Percentiles rank a stretch among this genome's conserved stretches.
Evolutionary conservation across 2,888 invertebrate genomes (phyloP).

Genomic region (Podabrus alpinus): DNA sequence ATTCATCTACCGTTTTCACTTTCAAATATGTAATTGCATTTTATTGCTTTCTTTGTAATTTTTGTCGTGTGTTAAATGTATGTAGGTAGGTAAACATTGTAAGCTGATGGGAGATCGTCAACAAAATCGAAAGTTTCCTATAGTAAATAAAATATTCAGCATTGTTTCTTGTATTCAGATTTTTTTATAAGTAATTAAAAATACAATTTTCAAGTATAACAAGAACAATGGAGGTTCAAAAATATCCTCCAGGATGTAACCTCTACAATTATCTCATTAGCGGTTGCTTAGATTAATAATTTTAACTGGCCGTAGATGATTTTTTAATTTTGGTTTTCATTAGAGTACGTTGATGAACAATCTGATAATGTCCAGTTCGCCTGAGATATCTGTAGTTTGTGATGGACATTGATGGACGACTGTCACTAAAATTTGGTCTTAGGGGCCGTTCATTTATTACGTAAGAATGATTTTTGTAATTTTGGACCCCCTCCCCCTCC

Average conservation of each 20-base stretch:
- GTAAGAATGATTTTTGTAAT: no score
- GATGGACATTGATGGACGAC: no score
- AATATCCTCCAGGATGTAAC: not conserved
- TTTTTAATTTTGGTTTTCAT: no score
- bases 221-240: not conserved
- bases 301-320: not conserved
- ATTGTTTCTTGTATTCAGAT: not conserved
- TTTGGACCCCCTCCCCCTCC: no score
- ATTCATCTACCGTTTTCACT: slow-evolving; percentile 25
- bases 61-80: slow-evolving; percentile 8
- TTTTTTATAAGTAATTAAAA: not conserved
- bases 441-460: no score
- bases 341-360: no score
- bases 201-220: not conserved
- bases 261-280: not conserved
- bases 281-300: not conserved
- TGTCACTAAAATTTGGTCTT: no score
- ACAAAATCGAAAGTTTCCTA: slow-evolving; percentile 7
- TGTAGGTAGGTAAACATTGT: not conserved
- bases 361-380: no score
- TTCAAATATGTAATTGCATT: slow-evolving; percentile 18
- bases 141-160: not conserved
- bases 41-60: slow-evolving; percentile 21
- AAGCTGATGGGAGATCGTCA: not conserved
- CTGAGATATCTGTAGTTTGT: no score